Evolutionary conservation across 2,797 vertebrate species (phyloP).

Genomic region (Pseudomugil tenellus): DNA sequence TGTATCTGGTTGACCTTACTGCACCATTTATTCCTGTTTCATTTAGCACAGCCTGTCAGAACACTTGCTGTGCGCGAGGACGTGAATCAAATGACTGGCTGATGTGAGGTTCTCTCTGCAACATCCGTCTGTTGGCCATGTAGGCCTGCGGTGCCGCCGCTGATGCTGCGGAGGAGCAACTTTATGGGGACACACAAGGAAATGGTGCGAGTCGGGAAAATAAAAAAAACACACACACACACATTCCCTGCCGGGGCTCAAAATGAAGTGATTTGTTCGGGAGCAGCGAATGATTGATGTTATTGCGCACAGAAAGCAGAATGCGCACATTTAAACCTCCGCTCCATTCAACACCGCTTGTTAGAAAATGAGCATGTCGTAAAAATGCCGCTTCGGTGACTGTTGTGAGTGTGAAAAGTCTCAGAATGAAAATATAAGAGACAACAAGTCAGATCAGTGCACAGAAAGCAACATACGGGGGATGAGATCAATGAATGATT

Average conservation of each 20-base stretch:
- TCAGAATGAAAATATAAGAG: not conserved
- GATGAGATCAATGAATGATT: slow-evolving; percentile 48
- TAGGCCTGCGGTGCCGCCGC: slow-evolving; percentile 66
- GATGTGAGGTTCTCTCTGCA: slow-evolving; percentile 62
- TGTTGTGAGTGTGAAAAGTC: slow-evolving; percentile 45
- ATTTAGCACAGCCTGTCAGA: slow-evolving; percentile 60
- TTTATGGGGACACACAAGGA: slow-evolving; percentile 47
- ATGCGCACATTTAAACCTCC: slow-evolving; percentile 24
- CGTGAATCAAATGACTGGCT: slow-evolving; percentile 26
- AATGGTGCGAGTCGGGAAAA: too few relatives aligned
- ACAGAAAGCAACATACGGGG: slow-evolving; percentile 46
- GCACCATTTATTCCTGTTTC: slow-evolving; percentile 67
- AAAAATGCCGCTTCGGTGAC: slow-evolving; percentile 7
- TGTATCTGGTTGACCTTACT: slow-evolving; percentile 58
- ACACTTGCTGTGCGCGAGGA: slow-evolving; percentile 29
- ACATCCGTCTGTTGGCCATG: slow-evolving; percentile 47
- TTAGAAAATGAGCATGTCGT: not conserved
- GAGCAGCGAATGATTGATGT: slow-evolving; percentile 14
- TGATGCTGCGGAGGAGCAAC: slow-evolving; percentile 67
- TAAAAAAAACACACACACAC: not conserved
- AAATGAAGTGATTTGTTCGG: slow-evolving; percentile 32
- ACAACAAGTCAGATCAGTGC: slow-evolving; percentile 49
- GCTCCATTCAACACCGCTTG: not conserved
- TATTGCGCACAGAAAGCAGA: slow-evolving; percentile 7
- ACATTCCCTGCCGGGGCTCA: not conserved